Base-by-base conservation (phyloP, 2,888 invertebrate genomes). In the Tenthredo mesomela region DNA sequence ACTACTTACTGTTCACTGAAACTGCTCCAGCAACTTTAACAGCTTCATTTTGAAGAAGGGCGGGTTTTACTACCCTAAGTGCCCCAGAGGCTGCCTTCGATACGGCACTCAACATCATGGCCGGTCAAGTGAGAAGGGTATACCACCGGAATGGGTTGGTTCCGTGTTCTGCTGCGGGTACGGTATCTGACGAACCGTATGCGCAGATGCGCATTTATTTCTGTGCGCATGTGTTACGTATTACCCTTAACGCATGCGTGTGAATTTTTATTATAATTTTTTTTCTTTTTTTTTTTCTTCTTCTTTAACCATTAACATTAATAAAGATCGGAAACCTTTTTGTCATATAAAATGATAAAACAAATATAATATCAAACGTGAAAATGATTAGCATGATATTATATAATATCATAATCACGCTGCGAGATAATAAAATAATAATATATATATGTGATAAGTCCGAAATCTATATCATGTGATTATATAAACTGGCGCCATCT, bases 91-190 rank as follows among this genome's bases (percentile, higher is more conserved):
- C 94, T 90, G 94, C 94, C 93, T 94, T 94, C 90, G 94, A 93
- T 87, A 95, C 94, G 90, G 94, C 94, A 90, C 94, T 95, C 94
- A 95, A 95, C 94, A 95, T 95, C 94, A 94, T 94, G 92, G 91
- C 92, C 91, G 91, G 90, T 90, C 91, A 90, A 92, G 90, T 92
- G 91, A 91, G 88, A 86, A 87, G 87, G 87, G 86, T 87, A 88
- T 87, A 90, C 86, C 86, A 88, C 88, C 89, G 90, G 88, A 90
- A 89, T 85, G 67, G 71, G 84, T 61, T 75, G 73, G 61, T 82
- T 54, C 82, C 67, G 85, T 85, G 43, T 84, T 85, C 85, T 61
- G 75, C 85, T 61, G 75, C 84, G 73, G 70, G n/a, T 5, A 12
- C 71, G 33, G 58, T 84, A 75, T 73, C 18, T 15, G 7, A 9